These are phyloP conservation scores for Machimus rusticus DNA, from an alignment of 2,888 invertebrate genomes.

Conservation along the genomic window DNA sequence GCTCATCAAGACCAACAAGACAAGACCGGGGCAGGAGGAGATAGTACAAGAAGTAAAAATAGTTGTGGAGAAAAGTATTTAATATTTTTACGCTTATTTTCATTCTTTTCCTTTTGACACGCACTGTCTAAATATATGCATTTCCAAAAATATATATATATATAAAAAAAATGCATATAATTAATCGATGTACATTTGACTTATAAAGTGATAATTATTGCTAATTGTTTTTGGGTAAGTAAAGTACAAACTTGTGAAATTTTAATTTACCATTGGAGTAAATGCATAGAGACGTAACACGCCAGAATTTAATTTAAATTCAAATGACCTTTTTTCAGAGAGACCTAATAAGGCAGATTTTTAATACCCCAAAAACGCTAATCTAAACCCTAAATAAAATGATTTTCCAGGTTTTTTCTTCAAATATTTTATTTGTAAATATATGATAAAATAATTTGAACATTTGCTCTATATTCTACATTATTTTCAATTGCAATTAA, in stretches of 20 bases:
- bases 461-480: neutral
- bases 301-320: too few species aligned
- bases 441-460: neutral
- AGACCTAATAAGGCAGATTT: too few species aligned
- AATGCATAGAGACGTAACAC: too few species aligned
- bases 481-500: slow-evolving; percentile 46
- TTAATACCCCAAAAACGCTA: too few species aligned
- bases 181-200: too few species aligned
- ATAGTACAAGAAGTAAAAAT: neutral
- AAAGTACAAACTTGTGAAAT: too few species aligned
- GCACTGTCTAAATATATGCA: neutral
- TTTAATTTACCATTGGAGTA: too few species aligned
- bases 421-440: neutral
- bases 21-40: neutral
- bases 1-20: neutral
- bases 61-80: neutral
- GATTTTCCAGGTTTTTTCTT: neutral
- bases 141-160: neutral
- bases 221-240: too few species aligned
- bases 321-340: too few species aligned
- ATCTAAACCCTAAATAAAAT: too few species aligned
- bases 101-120: neutral
- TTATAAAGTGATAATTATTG: too few species aligned
- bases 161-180: neutral
- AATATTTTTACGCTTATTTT: neutral